Evolutionary conservation across 2,113 vertebrate species (phyloP).

Genomic region (Crotalus helleri): DNA sequence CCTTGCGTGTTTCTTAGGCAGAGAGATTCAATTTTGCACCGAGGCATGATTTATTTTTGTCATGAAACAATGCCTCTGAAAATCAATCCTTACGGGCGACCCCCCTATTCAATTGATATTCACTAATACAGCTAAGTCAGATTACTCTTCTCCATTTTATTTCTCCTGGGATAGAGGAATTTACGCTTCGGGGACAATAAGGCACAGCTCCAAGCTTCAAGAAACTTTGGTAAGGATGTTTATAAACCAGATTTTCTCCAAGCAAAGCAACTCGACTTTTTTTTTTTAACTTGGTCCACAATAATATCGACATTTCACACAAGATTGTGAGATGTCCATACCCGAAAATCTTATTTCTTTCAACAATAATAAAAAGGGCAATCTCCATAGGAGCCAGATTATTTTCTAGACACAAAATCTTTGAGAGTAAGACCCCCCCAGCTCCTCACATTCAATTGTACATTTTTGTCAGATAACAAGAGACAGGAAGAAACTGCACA

Average conservation of each 20-base stretch:
- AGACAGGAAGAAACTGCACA: not conserved
- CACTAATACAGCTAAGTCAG: constrained; percentile 42
- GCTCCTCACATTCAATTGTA: not conserved
- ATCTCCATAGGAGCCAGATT: not conserved
- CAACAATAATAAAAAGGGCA: not conserved
- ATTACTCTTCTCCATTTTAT: constrained; percentile 30
- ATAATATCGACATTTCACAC: not conserved
- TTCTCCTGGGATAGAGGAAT: constrained; percentile 27
- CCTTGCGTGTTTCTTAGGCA: constrained; percentile 26
- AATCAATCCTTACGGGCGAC: constrained; percentile 39
- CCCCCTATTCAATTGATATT: constrained; percentile 37
- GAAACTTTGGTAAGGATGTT: not conserved
- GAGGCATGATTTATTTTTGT: constrained; percentile 54
- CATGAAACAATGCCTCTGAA: constrained; percentile 38
- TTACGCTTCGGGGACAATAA: constrained; percentile 17
- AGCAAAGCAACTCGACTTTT: not conserved
- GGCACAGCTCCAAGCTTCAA: not conserved
- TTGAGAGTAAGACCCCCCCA: not conserved
- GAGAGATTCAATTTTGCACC: constrained; percentile 3
- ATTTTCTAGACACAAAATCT: not conserved
- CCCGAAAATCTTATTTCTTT: not conserved
- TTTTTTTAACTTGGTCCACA: not conserved
- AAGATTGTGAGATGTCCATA: not conserved
- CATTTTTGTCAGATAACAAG: not conserved
- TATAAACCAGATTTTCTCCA: not conserved